phyloP scores from a whole-genome alignment of 1,140 invertebrate species.

The Zaprionus davidi region DNA sequence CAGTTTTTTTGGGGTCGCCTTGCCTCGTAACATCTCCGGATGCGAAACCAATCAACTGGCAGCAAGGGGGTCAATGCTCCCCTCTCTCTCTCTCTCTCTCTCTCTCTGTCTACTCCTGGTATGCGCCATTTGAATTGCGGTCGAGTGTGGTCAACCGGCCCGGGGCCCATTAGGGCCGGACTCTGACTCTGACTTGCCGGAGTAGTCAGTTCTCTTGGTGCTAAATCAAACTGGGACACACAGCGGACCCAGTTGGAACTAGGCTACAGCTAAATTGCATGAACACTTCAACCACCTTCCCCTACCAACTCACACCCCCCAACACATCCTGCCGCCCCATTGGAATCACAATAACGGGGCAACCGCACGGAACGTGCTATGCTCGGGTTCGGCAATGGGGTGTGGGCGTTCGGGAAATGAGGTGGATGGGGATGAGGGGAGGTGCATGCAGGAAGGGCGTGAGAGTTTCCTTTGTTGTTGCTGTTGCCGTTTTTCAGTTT shows the following conservation, averaged over 20 bases:
- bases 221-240: slow-evolving; percentile 56
- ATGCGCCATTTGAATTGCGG: slow-evolving; percentile 7
- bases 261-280: slow-evolving; percentile 52
- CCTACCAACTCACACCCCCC: neutral
- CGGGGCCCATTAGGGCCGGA: slow-evolving; percentile 30
- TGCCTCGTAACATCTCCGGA: slow-evolving; percentile 1
- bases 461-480: slow-evolving; percentile 22
- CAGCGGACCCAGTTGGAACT: slow-evolving; percentile 29
- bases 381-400: neutral
- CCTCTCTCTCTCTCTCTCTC: too few species aligned
- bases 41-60: slow-evolving; percentile 2
- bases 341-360: neutral
- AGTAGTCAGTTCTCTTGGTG: neutral
- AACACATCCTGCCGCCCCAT: neutral
- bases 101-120: neutral
- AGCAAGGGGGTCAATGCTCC: too few species aligned
- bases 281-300: neutral
- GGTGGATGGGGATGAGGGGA: neutral
- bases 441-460: slow-evolving; percentile 38
- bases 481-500: slow-evolving; percentile 57
- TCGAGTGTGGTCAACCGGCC: slow-evolving; percentile 37
- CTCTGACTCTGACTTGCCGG: slow-evolving; percentile 8
- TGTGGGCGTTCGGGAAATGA: neutral
- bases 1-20: neutral
- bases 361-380: neutral